Evolutionary conservation across 2,797 vertebrate species (phyloP).

Genomic region (Myotis planiceps): DNA sequence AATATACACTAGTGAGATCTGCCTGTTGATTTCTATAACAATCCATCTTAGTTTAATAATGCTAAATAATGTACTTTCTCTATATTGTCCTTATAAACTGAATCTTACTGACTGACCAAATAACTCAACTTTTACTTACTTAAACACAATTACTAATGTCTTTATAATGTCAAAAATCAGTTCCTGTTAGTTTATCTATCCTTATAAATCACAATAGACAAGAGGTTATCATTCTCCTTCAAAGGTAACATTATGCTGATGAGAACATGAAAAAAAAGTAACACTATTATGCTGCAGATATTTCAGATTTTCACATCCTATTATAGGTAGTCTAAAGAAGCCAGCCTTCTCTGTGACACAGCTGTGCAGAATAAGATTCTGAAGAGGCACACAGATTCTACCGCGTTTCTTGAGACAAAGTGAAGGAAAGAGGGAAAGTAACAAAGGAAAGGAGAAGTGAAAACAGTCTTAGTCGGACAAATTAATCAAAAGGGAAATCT

Average conservation of each 20-base stretch:
- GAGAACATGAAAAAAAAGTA: background rate
- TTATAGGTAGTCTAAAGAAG: background rate
- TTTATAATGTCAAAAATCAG: constrained; percentile 66
- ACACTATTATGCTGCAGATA: background rate
- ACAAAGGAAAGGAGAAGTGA: background rate
- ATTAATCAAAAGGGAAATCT: background rate
- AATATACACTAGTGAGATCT: constrained; percentile 61
- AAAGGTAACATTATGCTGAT: background rate
- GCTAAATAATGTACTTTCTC: constrained; percentile 65
- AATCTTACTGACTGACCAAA: constrained; percentile 38
- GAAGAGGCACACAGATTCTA: background rate
- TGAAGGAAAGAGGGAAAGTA: background rate
- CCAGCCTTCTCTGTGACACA: background rate
- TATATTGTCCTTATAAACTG: constrained; percentile 52
- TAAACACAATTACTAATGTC: constrained; percentile 55
- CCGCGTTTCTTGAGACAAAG: constrained; percentile 28
- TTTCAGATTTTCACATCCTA: constrained; percentile 16
- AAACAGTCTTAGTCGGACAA: background rate
- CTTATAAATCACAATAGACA: constrained; percentile 64
- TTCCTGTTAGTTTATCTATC: constrained; percentile 35
- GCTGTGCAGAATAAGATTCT: background rate
- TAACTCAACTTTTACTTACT: constrained; percentile 58
- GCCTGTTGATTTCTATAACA: constrained; percentile 73
- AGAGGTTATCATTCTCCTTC: constrained; percentile 22
- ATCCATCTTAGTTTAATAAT: constrained; percentile 69